A percentile compares a stretch with the other conserved stretches of the same genome.
Evolutionary conservation across 2,113 vertebrate species (phyloP).

Genomic region (Rhinoderma darwinii): DNA sequence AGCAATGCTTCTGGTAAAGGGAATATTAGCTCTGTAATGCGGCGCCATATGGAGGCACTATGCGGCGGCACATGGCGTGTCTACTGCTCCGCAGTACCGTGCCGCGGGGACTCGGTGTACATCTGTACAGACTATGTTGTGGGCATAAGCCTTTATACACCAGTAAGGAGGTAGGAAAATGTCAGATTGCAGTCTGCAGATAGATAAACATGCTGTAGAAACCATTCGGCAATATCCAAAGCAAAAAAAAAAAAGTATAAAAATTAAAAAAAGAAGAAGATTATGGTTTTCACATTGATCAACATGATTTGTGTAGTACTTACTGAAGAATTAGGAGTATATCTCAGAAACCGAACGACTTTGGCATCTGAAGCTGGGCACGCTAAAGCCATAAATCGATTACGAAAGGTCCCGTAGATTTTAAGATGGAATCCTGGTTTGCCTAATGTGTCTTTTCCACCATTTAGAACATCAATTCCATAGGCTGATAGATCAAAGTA

Average conservation of each 20-base stretch:
- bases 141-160: too few relatives aligned
- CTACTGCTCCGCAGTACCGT: too few relatives aligned
- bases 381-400: conserved; percentile 77
- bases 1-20: neutral
- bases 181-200: too few relatives aligned
- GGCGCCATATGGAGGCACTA: too few relatives aligned
- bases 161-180: too few relatives aligned
- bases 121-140: too few relatives aligned
- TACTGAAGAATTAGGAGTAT: conserved; percentile 78
- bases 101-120: too few relatives aligned
- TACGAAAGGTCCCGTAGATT: conserved; percentile 81
- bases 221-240: neutral
- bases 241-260: neutral
- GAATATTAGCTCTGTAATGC: too few relatives aligned
- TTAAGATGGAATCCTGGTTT: conserved; percentile 79
- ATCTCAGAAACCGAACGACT: conserved; percentile 77
- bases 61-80: too few relatives aligned
- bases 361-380: conserved; percentile 75
- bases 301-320: conserved; percentile 28
- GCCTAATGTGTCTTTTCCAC: conserved; percentile 67
- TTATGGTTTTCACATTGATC: neutral
- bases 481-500: conserved; percentile 83
- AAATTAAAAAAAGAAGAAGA: neutral
- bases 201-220: too few relatives aligned
- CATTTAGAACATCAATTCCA: conserved; percentile 69